Evolutionary conservation across 1,140 invertebrate species (phyloP).

Genomic region (Lepeophtheirus salmonis): DNA sequence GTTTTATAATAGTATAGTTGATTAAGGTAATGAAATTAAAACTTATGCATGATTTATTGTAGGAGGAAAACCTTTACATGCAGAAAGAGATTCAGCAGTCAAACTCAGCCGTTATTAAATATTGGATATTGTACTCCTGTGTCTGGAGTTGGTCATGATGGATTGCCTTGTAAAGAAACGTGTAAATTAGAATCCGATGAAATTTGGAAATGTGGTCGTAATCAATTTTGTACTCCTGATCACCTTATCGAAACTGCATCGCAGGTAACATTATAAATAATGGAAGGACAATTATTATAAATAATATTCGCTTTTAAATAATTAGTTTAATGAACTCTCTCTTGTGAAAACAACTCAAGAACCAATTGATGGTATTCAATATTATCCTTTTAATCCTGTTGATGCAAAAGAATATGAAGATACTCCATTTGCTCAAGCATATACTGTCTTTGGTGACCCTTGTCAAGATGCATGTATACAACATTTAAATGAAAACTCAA

Average conservation of each 20-base stretch:
- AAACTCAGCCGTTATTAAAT: neutral
- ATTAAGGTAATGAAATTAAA: neutral
- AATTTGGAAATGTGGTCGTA: neutral
- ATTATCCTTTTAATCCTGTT: neutral
- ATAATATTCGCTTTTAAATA: too few species aligned
- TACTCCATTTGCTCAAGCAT: neutral
- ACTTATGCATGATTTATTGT: neutral
- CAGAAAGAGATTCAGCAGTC: neutral
- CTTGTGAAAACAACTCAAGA: too few species aligned
- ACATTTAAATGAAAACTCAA: neutral
- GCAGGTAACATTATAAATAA: neutral
- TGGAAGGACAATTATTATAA: too few species aligned
- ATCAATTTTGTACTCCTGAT: neutral
- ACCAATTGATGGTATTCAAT: too few species aligned
- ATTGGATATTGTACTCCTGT: neutral
- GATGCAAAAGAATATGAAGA: neutral
- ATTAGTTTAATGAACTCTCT: too few species aligned
- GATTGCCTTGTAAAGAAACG: neutral
- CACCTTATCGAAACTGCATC: neutral
- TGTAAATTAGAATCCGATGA: neutral
- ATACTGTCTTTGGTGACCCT: neutral
- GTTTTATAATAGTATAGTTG: neutral
- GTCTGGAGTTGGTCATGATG: neutral
- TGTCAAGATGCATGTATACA: neutral
- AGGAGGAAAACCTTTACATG: neutral